A percentile compares a stretch with the other conserved stretches of the same genome.
Conservation (phyloP, 2,113 vertebrate species). For the Lontra canadensis region DNA sequence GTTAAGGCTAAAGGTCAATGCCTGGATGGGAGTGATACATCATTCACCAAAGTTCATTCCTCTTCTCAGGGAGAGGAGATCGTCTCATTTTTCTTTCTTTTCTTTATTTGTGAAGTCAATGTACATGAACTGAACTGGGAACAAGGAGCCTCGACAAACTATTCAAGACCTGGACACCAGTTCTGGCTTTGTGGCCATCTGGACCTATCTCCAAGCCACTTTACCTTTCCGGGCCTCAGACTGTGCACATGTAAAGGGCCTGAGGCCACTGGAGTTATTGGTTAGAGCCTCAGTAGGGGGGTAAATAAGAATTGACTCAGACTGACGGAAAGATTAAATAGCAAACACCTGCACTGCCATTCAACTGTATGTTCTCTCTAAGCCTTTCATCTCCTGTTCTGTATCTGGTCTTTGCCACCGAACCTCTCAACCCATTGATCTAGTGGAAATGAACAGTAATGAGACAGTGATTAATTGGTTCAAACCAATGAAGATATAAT, state of each 20-base stretch:
- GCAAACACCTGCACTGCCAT: neutral
- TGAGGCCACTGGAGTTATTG: neutral
- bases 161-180: neutral
- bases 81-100: neutral
- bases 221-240: neutral
- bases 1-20: neutral
- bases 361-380: neutral
- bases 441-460: constrained; percentile 31
- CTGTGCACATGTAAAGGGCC: neutral
- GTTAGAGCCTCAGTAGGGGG: neutral
- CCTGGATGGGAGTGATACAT: neutral
- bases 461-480: constrained; percentile 45
- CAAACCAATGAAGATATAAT: constrained; percentile 30
- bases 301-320: neutral
- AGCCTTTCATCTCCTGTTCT: neutral
- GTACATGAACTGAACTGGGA: neutral
- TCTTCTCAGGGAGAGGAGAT: neutral
- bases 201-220: neutral
- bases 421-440: neutral
- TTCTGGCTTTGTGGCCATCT: neutral
- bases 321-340: neutral
- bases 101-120: neutral
- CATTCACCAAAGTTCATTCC: neutral
- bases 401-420: neutral
- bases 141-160: neutral